These are phyloP conservation scores for Bubo bubo DNA, from an alignment of 2,113 vertebrate species.

Conservation along the genomic window DNA sequence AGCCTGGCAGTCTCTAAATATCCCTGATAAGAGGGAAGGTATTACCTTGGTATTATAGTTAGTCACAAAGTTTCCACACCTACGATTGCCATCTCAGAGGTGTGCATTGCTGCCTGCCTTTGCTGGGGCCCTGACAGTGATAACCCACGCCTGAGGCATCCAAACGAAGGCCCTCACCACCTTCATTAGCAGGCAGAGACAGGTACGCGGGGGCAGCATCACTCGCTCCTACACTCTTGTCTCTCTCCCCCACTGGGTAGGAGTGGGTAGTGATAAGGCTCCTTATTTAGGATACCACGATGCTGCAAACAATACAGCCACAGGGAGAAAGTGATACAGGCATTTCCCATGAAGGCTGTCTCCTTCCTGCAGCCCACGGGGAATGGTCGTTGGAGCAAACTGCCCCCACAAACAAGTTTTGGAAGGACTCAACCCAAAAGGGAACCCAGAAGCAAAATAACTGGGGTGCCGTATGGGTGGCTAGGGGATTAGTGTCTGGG, in stretches of 20 bases:
- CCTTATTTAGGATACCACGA: fast-evolving
- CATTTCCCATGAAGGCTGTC: not conserved
- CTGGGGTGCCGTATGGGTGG: not conserved
- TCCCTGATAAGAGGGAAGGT: not conserved
- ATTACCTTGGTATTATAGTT: not conserved
- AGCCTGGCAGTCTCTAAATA: not conserved
- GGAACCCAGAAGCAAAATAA: not conserved
- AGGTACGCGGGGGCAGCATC: fast-evolving
- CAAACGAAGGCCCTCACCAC: not conserved
- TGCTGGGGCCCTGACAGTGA: fast-evolving
- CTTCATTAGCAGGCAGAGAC: not conserved
- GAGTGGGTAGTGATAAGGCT: not conserved
- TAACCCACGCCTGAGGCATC: not conserved
- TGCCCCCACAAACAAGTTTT: not conserved
- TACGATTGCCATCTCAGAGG: not conserved
- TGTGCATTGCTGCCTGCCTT: not conserved
- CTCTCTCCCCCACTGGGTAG: not conserved
- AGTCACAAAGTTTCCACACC: not conserved
- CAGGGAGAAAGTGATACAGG: not conserved
- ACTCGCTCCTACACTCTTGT: not conserved
- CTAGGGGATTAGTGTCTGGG: fast-evolving
- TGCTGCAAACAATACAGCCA: not conserved
- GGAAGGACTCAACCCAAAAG: not conserved
- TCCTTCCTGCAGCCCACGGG: not conserved
- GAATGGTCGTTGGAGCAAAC: not conserved